Conservation (phyloP, 2,888 invertebrate species). For the Acrobasis suavella region DNA sequence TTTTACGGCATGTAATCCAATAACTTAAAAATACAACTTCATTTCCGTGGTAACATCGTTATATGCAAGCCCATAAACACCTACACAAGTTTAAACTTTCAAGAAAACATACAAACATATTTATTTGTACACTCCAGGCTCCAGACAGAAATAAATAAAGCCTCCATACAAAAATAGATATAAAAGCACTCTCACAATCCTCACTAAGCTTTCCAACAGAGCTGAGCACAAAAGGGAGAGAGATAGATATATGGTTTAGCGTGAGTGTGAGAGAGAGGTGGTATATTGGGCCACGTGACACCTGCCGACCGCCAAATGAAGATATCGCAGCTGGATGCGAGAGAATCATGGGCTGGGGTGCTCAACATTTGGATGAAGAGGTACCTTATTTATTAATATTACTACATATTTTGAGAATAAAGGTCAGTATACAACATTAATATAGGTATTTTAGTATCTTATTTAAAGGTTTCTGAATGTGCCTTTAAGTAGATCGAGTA, state of each 20-base stretch:
- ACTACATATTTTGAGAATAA: no score
- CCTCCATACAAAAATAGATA: conserved; percentile 59
- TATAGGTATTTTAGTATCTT: no score
- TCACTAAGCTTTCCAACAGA: conserved; percentile 66
- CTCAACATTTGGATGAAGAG: conserved; percentile 44
- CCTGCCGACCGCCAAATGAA: conserved; percentile 81
- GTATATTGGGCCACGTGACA: conserved; percentile 69
- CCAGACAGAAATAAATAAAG: conserved; percentile 73
- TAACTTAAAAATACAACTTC: conserved; percentile 9
- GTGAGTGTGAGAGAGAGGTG: conserved; percentile 46
- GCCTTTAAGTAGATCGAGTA: no score
- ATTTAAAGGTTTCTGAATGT: no score
- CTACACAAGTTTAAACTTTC: conserved; percentile 27
- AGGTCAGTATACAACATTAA: no score
- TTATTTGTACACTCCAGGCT: conserved; percentile 64
- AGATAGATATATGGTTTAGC: conserved; percentile 39
- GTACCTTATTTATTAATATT: not conserved
- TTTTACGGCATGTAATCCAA: conserved; percentile 4
- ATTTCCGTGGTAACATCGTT: conserved; percentile 11
- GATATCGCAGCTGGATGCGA: conserved; percentile 81
- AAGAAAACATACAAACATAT: conserved; percentile 46
- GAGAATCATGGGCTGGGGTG: conserved; percentile 57
- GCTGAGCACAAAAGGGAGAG: conserved; percentile 61
- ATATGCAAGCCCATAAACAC: conserved; percentile 12
- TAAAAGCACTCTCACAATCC: conserved; percentile 50